Percentiles rank a stretch among this genome's conserved stretches.
phyloP scores from a whole-genome alignment of 2,888 invertebrate species.

The Ceraclea dissimilis region DNA sequence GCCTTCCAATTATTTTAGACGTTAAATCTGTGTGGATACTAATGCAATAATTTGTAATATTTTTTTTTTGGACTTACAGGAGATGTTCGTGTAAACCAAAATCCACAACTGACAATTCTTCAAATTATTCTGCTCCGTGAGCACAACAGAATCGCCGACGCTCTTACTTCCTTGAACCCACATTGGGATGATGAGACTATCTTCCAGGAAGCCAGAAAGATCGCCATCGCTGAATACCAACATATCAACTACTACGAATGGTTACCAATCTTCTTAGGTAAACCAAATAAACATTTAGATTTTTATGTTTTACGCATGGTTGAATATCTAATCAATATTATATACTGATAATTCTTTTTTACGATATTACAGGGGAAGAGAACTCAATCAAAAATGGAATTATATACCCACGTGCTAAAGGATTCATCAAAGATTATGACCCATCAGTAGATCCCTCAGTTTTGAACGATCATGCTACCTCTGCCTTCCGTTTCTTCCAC shows the following conservation, averaged over 20 bases:
- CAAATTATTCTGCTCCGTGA: slow-evolving; percentile 63
- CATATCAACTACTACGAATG: slow-evolving; percentile 72
- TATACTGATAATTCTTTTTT: not conserved
- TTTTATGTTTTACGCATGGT: too few relatives aligned
- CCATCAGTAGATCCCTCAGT: slow-evolving; percentile 56
- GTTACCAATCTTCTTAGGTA: slow-evolving; percentile 67
- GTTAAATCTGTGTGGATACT: too few relatives aligned
- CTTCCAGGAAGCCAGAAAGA: slow-evolving; percentile 66
- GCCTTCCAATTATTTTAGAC: not conserved
- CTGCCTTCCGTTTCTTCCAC: slow-evolving; percentile 69
- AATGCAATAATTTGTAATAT: not conserved
- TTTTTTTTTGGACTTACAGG: slow-evolving; percentile 38
- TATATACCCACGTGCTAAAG: slow-evolving; percentile 49
- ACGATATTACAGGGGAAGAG: slow-evolving; percentile 40
- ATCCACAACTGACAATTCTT: slow-evolving; percentile 61
- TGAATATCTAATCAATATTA: not conserved
- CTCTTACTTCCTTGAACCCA: slow-evolving; percentile 56
- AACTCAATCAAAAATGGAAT: slow-evolving; percentile 57
- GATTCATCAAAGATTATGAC: slow-evolving; percentile 61
- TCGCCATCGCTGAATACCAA: slow-evolving; percentile 62
- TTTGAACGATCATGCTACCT: slow-evolving; percentile 63
- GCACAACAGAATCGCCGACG: slow-evolving; percentile 64
- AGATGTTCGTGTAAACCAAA: slow-evolving; percentile 63
- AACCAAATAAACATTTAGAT: too few relatives aligned
- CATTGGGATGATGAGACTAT: slow-evolving; percentile 68